phyloP scores from a whole-genome alignment of 2,797 vertebrate species.

The Darevskia nairensis region DNA sequence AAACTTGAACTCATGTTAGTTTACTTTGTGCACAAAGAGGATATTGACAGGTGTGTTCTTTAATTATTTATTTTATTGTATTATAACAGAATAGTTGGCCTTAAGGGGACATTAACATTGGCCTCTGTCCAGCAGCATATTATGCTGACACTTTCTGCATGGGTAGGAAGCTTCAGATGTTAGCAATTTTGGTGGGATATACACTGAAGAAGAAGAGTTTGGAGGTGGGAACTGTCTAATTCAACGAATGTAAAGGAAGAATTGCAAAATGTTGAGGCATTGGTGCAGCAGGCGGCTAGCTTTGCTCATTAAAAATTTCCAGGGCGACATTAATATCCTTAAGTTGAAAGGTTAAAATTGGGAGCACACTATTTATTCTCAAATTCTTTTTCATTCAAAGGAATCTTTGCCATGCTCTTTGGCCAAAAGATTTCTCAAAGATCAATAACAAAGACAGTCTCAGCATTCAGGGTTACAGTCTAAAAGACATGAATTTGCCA shows the following conservation, averaged over 20 bases:
- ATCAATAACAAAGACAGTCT: not conserved
- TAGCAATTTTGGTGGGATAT: not conserved
- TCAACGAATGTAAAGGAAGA: not conserved
- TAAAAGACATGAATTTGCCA: no score
- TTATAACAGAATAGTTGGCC: not conserved
- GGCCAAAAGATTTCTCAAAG: no score
- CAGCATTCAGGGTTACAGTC: no score
- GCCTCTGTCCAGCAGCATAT: not conserved
- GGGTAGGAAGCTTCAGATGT: not conserved
- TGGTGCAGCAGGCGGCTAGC: not conserved
- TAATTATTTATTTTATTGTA: not conserved
- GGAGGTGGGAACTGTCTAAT: not conserved
- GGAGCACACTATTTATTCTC: no score
- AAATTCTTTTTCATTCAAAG: no score
- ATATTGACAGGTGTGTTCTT: rapidly evolving
- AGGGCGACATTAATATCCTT: not conserved
- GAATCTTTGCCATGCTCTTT: no score
- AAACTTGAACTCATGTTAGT: not conserved
- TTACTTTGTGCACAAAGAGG: not conserved
- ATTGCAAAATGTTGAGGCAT: not conserved
- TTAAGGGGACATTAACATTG: not conserved
- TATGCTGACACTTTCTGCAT: not conserved
- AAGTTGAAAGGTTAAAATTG: not conserved
- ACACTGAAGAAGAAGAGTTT: not conserved
- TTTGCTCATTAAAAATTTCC: not conserved